A percentile compares a stretch with the other conserved stretches of the same genome.
These are phyloP conservation scores for Oenanthe oenanthe DNA, from an alignment of 2,113 vertebrate genomes.

Conservation along the genomic window DNA sequence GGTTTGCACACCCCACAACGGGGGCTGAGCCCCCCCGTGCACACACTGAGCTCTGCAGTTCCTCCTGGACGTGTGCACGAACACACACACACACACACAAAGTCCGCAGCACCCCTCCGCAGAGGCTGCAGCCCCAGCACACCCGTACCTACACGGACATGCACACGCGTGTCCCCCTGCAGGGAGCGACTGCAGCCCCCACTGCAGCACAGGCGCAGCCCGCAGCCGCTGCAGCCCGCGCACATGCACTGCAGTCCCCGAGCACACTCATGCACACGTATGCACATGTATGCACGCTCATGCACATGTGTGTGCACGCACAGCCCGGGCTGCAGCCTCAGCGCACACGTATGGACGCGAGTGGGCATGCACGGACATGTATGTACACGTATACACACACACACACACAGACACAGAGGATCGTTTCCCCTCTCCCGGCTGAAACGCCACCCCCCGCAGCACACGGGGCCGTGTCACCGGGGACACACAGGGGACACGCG, in stretches of 20 bases:
- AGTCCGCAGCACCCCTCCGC: neutral
- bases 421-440: neutral
- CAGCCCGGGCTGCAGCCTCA: neutral
- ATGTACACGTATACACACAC: neutral
- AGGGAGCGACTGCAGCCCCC: neutral
- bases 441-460: neutral
- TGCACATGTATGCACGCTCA: neutral
- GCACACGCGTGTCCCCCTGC: neutral
- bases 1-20: neutral
- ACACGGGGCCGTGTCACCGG: neutral
- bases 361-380: too few species aligned
- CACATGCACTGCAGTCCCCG: neutral
- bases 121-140: neutral
- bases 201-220: neutral
- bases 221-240: neutral
- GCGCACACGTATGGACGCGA: neutral
- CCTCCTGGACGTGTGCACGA: neutral
- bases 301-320: neutral
- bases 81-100: neutral
- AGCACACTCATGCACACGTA: neutral
- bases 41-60: neutral
- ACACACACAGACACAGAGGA: neutral
- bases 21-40: neutral
- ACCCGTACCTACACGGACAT: neutral
- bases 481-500: neutral